A percentile compares a stretch with the other conserved stretches of the same genome.
Conservation (phyloP, 2,797 vertebrate species). For the Scyliorhinus canicula region DNA sequence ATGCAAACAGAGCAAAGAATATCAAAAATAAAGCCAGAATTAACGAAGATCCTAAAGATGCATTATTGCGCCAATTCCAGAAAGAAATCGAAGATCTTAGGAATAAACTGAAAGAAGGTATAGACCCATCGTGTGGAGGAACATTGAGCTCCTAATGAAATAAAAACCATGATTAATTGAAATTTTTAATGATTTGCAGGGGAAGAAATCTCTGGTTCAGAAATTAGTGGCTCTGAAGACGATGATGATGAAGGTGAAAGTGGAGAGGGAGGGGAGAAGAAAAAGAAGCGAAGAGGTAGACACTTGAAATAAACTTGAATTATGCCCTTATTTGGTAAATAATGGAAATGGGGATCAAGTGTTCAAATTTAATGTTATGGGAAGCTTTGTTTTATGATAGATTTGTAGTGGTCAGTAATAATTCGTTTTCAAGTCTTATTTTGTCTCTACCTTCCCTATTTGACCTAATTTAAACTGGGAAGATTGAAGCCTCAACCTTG, state of each 20-base stretch:
- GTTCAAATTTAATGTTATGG: not conserved
- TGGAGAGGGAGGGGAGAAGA: conserved; percentile 78
- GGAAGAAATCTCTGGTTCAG: conserved; percentile 95
- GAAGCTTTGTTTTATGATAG: not conserved
- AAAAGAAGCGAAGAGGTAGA: conserved; percentile 78
- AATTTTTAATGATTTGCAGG: conserved; percentile 55
- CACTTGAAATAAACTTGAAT: conserved; percentile 11
- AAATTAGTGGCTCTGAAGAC: conserved; percentile 85
- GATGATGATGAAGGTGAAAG: conserved; percentile 75
- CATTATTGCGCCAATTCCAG: conserved; percentile 89
- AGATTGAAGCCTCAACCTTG: not conserved
- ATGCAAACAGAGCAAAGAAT: conserved; percentile 95
- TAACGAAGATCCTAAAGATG: conserved; percentile 96
- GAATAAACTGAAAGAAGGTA: conserved; percentile 93
- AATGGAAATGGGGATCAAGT: not conserved
- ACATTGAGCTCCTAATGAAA: not conserved
- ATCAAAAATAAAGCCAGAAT: conserved; percentile 99
- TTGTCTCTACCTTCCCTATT: not conserved
- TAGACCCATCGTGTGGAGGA: conserved; percentile 21
- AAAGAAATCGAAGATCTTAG: conserved; percentile 98
- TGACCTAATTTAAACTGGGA: not conserved
- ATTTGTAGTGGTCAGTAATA: not conserved
- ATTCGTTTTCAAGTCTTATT: not conserved
- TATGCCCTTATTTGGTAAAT: not conserved
- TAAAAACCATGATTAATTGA: not conserved